Percentiles rank a stretch among this genome's conserved stretches.
phyloP scores from a whole-genome alignment of 2,888 invertebrate species.

The Hemithea aestivaria region DNA sequence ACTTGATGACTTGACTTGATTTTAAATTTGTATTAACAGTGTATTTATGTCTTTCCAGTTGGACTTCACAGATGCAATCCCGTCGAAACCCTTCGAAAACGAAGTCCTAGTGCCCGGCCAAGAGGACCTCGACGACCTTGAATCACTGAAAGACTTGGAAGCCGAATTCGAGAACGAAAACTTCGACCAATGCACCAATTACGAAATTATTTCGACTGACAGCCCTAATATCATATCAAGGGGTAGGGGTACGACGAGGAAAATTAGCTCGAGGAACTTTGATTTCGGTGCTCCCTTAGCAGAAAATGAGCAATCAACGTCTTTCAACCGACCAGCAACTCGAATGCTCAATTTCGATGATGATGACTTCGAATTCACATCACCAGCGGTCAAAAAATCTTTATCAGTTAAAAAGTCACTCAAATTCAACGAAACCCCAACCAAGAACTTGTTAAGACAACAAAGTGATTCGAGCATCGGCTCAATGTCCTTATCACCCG shows the following conservation, averaged over 20 bases:
- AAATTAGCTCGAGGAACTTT: constrained; percentile 57
- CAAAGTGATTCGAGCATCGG: constrained; percentile 58
- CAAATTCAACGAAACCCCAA: constrained; percentile 60
- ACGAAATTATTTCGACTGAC: constrained; percentile 73
- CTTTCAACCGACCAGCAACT: constrained; percentile 61
- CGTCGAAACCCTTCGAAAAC: constrained; percentile 37
- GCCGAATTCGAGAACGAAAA: constrained; percentile 65
- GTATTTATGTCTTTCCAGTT: constrained; percentile 42
- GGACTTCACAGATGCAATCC: constrained; percentile 57
- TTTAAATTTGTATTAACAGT: too few relatives aligned
- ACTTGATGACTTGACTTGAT: too few relatives aligned
- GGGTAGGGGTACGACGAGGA: constrained; percentile 49
- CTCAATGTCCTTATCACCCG: constrained; percentile 48
- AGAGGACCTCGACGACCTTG: constrained; percentile 50
- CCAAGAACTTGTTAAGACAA: constrained; percentile 42
- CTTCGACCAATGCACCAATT: constrained; percentile 67
- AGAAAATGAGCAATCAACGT: constrained; percentile 61
- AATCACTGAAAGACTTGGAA: constrained; percentile 65
- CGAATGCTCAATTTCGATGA: constrained; percentile 68
- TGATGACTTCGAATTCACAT: constrained; percentile 63
- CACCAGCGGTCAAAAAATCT: constrained; percentile 49
- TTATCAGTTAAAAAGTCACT: constrained; percentile 61
- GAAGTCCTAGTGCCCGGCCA: constrained; percentile 34
- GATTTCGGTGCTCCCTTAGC: constrained; percentile 67
- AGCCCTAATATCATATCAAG: constrained; percentile 69